Base-by-base conservation (phyloP, 1,140 invertebrate species). In the Hyles vespertilio region DNA sequence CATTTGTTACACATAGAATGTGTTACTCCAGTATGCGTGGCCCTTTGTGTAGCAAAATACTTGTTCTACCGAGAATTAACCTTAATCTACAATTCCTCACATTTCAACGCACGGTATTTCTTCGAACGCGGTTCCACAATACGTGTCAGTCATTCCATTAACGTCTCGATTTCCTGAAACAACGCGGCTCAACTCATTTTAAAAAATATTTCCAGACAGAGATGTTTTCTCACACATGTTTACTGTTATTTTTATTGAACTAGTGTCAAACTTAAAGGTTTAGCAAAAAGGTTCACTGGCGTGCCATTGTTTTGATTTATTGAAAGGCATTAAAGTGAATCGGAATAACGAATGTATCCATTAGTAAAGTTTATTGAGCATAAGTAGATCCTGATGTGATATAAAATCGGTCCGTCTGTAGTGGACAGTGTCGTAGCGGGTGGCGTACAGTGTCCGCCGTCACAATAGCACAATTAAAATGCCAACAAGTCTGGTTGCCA, bases 401-500 rank as follows among this genome's bases (percentile, higher is more conserved):
- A 74, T 74, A 79, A 82, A 82, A 81, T 71, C 67, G 64, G 73
- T 79, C 74, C 73, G 74, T 81, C 81, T 84, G 82, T 72, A 70
- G 66, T 60, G 69, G 64, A 53, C 71, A 69, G 70, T 79, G 83
- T 77, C 71, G 79, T 65, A 53, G 69, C 72, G 65, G 74, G 72
- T 69, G 74, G 63, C 69, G 71, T 67, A 60, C 70, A 73, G 69
- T 76, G 79, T 81, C 62, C 70, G 34, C 66, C 85, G 77, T 85
- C 85, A 88, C 85, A 88, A 88, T 86, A 77, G 85, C 82, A 88
- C 85, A 88, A 88, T 88, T 88, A 88, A 88, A 88, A 88, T 88
- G 83, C 85, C 85, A 88, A 88, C 85, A 88, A 88, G 83, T 86
- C 81, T 77, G 71, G 78, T 79, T 77, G 81, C 81, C 77, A 80